phyloP scores from a whole-genome alignment of 2,113 vertebrate species.

The Carollia perspicillata region DNA sequence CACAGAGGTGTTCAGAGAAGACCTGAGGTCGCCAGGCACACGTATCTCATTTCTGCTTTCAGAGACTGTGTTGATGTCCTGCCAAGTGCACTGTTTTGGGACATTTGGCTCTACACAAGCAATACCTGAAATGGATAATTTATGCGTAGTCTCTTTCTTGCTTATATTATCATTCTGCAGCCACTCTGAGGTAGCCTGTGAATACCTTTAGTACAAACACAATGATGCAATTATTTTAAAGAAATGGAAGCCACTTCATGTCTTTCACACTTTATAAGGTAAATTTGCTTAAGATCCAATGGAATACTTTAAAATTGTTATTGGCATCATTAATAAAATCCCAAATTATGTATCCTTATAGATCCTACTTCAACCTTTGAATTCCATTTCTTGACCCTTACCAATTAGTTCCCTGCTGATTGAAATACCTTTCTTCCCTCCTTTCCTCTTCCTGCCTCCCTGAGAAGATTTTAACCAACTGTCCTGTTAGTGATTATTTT shows the following conservation, averaged over 20 bases:
- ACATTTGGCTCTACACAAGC: not conserved
- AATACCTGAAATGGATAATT: not conserved
- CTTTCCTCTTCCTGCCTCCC: not conserved
- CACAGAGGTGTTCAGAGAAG: not conserved
- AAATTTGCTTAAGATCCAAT: not conserved
- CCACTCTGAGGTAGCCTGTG: no score
- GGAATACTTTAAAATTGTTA: not conserved
- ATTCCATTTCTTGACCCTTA: not conserved
- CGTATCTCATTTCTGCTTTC: not conserved
- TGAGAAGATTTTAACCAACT: not conserved
- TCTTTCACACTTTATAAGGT: not conserved
- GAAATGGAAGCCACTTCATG: not conserved
- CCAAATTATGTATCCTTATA: not conserved
- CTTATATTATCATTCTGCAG: not conserved
- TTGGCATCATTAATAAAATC: not conserved
- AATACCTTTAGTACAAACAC: not conserved
- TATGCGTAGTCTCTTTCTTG: not conserved
- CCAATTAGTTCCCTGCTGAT: not conserved
- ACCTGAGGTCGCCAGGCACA: not conserved
- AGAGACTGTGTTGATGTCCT: not conserved
- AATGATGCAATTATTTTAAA: not conserved
- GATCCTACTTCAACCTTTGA: not conserved
- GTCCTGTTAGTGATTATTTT: not conserved
- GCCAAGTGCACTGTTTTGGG: not conserved
- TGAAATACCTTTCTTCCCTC: not conserved